Base-by-base conservation (phyloP, 2,113 vertebrate species). In the Gymnobelideus leadbeateri region DNA sequence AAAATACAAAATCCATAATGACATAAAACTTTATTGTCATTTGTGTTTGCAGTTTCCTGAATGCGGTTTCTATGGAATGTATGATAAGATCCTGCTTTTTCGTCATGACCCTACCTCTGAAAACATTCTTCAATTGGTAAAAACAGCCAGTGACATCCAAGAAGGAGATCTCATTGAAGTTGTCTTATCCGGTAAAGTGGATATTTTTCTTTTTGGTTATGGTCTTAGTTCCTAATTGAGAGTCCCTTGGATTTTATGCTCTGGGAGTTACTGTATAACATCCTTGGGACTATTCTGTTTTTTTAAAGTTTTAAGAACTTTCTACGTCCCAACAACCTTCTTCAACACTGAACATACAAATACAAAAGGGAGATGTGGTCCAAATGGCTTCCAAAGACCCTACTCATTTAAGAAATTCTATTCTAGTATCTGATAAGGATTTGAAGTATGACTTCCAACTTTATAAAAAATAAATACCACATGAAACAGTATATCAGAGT, bases 41-140 rank as follows among this genome's bases (percentile, higher is more conserved):
- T 98, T 98, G 24, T 97, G 84, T 98, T 98, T 98, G 57, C 98
- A 99, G 99, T 99, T 99, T 96, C 99, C 99, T 0, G 99, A 99
- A 97, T 99, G 99, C 97, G 99, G 99, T 95, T 99, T 99, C 98
- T 99, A 99, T 61, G 99, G 99, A 93, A 99, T 99, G 98, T 99
- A 99, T 19, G 99, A 99, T 97, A 99, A 99, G 98, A 99, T 99
- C 96, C 98, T 99, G 94, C 98, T 99, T 96, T 99, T 99, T 97
- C 99, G 99, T n/a, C 99, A 99, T 94, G 99, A 99, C 49, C 98
- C 99, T 94, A 94, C 98, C 94, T 99, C 99, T 19, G 99, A 99
- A 96, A 99, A 99, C 97, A 99, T 99, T 97, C 98, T 99, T 92
- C 99, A 99, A 98, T 97, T 99, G 98, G 99, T 99, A 94, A 99